A percentile compares a stretch with the other conserved stretches of the same genome.
phyloP scores from a whole-genome alignment of 2,888 invertebrate genomes.

The Serrognathus titanus region DNA sequence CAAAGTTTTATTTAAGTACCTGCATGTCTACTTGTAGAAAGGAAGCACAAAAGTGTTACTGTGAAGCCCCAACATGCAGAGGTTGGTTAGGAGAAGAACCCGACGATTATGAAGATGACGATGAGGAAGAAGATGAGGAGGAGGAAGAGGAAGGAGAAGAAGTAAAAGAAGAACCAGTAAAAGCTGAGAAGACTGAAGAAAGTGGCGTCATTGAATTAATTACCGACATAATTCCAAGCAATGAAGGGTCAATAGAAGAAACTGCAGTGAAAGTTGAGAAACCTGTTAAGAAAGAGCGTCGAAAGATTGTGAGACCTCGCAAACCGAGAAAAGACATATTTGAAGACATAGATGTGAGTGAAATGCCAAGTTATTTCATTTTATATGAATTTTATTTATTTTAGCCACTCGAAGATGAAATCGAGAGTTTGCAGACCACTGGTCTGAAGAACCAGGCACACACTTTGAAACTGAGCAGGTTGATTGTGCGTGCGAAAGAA shows the following conservation, averaged over 20 bases:
- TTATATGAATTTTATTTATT: conserved; percentile 25
- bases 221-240: conserved; percentile 43
- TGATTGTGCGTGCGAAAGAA: conserved; percentile 90
- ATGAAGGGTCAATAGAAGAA: conserved; percentile 24
- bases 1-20: background rate
- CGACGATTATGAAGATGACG: conserved; percentile 63
- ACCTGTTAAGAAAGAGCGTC: conserved; percentile 31
- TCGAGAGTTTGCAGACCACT: conserved; percentile 71
- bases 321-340: conserved; percentile 51
- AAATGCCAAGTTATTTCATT: background rate
- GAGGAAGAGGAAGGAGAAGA: conserved; percentile 46
- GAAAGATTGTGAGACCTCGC: conserved; percentile 40
- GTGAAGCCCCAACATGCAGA: conserved; percentile 83
- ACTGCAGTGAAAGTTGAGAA: conserved; percentile 33
- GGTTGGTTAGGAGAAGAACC: conserved; percentile 95
- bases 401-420: conserved; percentile 79
- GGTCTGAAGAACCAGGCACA: conserved; percentile 88
- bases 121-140: conserved; percentile 52
- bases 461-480: conserved; percentile 82
- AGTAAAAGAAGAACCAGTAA: conserved; percentile 35
- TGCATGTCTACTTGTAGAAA: conserved; percentile 57
- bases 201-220: conserved; percentile 44
- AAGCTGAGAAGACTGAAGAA: conserved; percentile 17
- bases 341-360: conserved; percentile 61
- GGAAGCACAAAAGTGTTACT: conserved; percentile 94